Evolutionary conservation across 2,797 vertebrate species (phyloP).

Genomic region (Okamejei kenojei): DNA sequence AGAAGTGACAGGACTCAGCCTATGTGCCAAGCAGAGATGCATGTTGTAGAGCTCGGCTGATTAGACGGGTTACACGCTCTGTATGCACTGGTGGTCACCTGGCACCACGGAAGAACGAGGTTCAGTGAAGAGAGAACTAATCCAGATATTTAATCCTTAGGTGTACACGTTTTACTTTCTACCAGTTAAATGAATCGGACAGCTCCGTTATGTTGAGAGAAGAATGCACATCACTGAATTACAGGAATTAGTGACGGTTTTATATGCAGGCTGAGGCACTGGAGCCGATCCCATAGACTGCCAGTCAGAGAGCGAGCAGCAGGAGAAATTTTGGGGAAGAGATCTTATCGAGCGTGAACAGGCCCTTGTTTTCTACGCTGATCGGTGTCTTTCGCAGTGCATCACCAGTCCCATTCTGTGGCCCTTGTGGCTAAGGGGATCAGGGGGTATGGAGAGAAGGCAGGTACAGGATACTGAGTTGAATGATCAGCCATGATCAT

Average conservation of each 20-base stretch:
- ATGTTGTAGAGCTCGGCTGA: neutral
- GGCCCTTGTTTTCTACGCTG: neutral
- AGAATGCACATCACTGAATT: conserved; percentile 19
- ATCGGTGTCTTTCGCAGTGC: neutral
- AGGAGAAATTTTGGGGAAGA: neutral
- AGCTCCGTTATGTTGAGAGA: conserved; percentile 26
- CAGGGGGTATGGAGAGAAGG: too few relatives aligned
- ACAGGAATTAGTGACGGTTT: neutral
- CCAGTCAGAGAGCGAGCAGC: neutral
- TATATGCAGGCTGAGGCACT: neutral
- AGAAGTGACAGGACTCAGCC: neutral
- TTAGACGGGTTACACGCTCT: neutral
- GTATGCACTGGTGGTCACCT: neutral
- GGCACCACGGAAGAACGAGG: neutral
- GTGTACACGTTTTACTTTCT: neutral
- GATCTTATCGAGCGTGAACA: neutral
- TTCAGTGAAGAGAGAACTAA: neutral
- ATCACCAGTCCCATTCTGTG: neutral
- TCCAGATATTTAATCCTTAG: neutral
- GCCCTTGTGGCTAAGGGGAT: too few relatives aligned
- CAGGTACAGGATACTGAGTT: too few relatives aligned
- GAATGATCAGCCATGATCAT: too few relatives aligned
- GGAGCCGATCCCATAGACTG: neutral
- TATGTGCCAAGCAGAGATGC: neutral
- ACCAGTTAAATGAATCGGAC: conserved; percentile 15